Evolutionary conservation across 2,888 invertebrate genomes (phyloP), one percentile per base, ranked within the genome.

Genomic region (Drosophila siamana): DNA sequence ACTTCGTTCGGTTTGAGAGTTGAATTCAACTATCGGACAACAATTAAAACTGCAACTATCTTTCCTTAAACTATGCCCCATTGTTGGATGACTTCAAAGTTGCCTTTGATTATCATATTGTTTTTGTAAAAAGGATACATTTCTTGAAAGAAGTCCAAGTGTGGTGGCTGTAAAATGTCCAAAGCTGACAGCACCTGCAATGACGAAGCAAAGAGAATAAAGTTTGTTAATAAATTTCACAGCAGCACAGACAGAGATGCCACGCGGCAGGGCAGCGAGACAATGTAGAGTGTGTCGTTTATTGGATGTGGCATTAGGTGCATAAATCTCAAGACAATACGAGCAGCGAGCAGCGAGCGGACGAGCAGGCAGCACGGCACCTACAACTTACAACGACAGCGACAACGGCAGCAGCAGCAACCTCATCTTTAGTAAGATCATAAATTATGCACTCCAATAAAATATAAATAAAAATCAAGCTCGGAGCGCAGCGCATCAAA

Each of bases 131-230:
- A 96, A 97, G 96, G 96, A 97, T 98, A 99, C 98, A 99, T 98
- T 96, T 99, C 99, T 94, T 99, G 98, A 95, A 99, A 99, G 95
- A 98, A 99, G 94, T 99, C 98, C 93, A 98, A 95, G 94, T 98
- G 98, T 88, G 99, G 98, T 90, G 99, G 99, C 93, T 99, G 99
- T 89, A 99, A 95, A 93, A 99, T 99, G 94, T 99, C 99, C 94
- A 98, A 94, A 88, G 99, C 98, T 90, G 98, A 98, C 90, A 99
- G 94, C 91, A 99, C 98, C 98, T 99, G 95, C 54, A 91, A 92
- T 33, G 15, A 43, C 3, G 26, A 6, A 16, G n/a, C 50, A 48
- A 22, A 48, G 19, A 30, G 59, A 74, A 68, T 71, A 36, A 61
- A 55, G 15, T 61, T 54, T 8, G 61, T 62, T 56, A 59, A 78